Evolutionary conservation across 2,888 invertebrate species (phyloP).

Genomic region (Brachyptera putata): DNA sequence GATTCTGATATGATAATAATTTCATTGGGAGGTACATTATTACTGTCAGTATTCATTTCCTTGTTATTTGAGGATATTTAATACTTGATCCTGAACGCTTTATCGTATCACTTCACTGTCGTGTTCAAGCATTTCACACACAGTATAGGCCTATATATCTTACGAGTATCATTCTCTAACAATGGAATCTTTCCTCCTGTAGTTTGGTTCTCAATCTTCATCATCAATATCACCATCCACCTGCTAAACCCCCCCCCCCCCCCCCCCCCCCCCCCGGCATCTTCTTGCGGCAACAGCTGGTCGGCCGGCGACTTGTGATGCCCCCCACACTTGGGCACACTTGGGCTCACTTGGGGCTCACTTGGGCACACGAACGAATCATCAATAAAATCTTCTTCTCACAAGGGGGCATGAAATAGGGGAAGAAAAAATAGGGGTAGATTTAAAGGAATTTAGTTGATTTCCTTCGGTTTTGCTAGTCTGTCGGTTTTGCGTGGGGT

Average conservation of each 20-base stretch:
- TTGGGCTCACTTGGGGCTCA: no score
- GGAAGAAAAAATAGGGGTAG: constrained; percentile 22
- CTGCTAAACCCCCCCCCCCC: background rate
- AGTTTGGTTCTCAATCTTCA: constrained; percentile 5
- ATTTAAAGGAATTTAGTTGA: constrained; percentile 20
- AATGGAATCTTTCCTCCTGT: background rate
- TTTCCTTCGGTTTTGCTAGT: constrained; percentile 1
- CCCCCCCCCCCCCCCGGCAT: background rate
- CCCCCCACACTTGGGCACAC: no score
- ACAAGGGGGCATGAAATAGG: constrained; percentile 18
- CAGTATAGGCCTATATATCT: no score
- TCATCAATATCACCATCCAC: background rate
- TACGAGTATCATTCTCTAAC: no score
- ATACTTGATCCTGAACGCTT: no score
- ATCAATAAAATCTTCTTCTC: constrained; percentile 26
- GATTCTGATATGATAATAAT: no score
- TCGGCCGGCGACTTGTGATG: background rate
- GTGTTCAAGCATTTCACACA: no score
- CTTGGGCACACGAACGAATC: no score
- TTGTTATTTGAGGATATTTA: no score
- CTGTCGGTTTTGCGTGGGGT: background rate
- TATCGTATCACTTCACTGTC: no score
- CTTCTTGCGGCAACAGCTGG: constrained; percentile 16
- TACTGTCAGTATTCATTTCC: no score
- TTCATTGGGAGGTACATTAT: no score